A percentile compares a stretch with the other conserved stretches of the same genome.
Evolutionary conservation across 1,140 invertebrate genomes (phyloP).

Genomic region (Megathymus violae): DNA sequence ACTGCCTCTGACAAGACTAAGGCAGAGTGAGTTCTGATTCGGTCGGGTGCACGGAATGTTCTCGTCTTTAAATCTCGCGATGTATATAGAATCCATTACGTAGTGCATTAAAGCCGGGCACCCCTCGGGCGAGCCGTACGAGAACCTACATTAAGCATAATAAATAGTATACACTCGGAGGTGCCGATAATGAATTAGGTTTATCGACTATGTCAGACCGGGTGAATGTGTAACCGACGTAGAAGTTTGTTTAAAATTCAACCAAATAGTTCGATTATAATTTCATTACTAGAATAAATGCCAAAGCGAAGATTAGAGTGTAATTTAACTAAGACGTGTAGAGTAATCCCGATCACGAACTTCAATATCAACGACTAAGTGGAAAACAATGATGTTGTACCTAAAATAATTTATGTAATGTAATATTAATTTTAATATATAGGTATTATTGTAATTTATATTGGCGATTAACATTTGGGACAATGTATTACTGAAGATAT

Average conservation of each 20-base stretch:
- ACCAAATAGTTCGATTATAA: conserved; percentile 38
- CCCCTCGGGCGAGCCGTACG: conserved; percentile 34
- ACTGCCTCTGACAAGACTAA: conserved; percentile 53
- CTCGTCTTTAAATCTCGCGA: conserved; percentile 38
- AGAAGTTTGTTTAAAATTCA: conserved; percentile 28
- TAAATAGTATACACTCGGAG: conserved; percentile 41
- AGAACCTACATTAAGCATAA: conserved; percentile 41
- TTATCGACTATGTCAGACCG: conserved; percentile 38
- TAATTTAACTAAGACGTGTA: conserved; percentile 35
- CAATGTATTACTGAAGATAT: conserved; percentile 30
- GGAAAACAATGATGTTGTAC: conserved; percentile 48
- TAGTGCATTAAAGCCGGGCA: conserved; percentile 39
- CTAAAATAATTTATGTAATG: conserved; percentile 68
- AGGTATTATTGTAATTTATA: conserved; percentile 66
- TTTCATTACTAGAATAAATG: conserved; percentile 38
- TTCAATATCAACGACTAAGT: conserved; percentile 38
- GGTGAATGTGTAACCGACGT: conserved; percentile 44
- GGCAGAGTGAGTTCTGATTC: conserved; percentile 59
- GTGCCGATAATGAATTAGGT: conserved; percentile 29
- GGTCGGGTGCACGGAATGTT: conserved; percentile 47
- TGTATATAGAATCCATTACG: conserved; percentile 61
- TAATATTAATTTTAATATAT: conserved; percentile 59
- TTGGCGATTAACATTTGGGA: conserved; percentile 58
- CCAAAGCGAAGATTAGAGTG: conserved; percentile 37
- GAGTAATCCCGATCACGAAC: conserved; percentile 37